These are phyloP conservation scores for Sebastes schlegelii DNA, from an alignment of 2,113 vertebrate species.

Conservation along the genomic window DNA sequence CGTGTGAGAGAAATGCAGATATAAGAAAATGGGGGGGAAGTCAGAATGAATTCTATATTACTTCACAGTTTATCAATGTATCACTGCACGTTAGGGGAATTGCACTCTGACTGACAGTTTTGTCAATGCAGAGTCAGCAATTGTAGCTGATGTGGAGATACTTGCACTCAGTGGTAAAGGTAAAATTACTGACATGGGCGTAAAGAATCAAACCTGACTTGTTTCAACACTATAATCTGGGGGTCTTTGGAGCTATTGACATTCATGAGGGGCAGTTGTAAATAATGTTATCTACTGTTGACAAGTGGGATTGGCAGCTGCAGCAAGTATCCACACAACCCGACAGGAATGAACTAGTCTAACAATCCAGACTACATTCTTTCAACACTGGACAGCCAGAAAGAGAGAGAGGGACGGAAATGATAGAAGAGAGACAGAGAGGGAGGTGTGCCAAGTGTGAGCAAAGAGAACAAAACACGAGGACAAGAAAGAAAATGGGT, in stretches of 20 bases:
- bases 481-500: not conserved
- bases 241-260: conserved; percentile 9
- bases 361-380: conserved; percentile 31
- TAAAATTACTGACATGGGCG: conserved; percentile 11
- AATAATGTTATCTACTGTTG: not conserved
- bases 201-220: conserved; percentile 14
- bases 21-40: not conserved
- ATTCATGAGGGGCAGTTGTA: conserved; percentile 16
- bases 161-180: conserved; percentile 7
- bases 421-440: not conserved
- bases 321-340: not conserved
- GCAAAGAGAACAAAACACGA: not conserved
- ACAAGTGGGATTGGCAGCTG: conserved; percentile 5
- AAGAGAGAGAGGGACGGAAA: not conserved
- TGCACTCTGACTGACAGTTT: conserved; percentile 35
- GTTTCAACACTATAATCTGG: conserved; percentile 2
- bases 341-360: conserved; percentile 7
- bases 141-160: conserved; percentile 24
- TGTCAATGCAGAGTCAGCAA: conserved; percentile 56
- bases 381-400: conserved; percentile 2
- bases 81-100: conserved; percentile 27
- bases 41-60: not conserved
- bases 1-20: conserved; percentile 1
- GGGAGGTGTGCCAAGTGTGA: not conserved
- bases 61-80: not conserved